phyloP scores from a whole-genome alignment of 2,888 invertebrate species.

The Machimus rusticus region DNA sequence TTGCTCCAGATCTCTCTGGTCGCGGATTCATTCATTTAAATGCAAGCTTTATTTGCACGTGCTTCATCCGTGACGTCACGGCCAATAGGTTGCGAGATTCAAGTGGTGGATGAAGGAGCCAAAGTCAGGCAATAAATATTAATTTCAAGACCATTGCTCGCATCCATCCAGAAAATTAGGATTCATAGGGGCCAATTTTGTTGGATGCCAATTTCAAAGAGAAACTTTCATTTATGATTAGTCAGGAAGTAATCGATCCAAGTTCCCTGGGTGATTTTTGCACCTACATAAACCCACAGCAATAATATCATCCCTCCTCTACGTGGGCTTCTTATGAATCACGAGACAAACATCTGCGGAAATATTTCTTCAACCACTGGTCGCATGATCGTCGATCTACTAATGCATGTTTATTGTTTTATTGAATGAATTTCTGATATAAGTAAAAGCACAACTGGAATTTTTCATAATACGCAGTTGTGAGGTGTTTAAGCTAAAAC shows the following conservation, averaged over 20 bases:
- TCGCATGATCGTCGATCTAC: neutral
- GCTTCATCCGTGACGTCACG: slow-evolving; percentile 4
- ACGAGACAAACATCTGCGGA: neutral
- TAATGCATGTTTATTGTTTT: neutral
- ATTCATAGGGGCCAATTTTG: neutral
- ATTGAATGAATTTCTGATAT: neutral
- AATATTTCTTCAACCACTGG: neutral
- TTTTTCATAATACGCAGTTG: neutral
- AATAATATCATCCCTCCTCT: neutral
- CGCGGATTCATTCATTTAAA: slow-evolving; percentile 13
- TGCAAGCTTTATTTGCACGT: slow-evolving; percentile 30
- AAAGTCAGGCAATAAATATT: neutral
- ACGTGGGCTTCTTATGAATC: neutral
- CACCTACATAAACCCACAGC: neutral
- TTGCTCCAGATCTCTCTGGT: neutral
- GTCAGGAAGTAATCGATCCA: neutral
- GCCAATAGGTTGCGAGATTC: neutral
- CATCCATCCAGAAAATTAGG: neutral
- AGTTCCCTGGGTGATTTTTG: neutral
- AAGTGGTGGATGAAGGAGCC: neutral
- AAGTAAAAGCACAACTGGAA: neutral
- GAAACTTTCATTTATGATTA: neutral
- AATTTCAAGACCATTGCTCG: neutral
- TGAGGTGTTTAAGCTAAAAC: neutral
- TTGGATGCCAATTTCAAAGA: neutral